phyloP scores from a whole-genome alignment of 2,888 invertebrate species.

The Aphidoletes aphidimyza region DNA sequence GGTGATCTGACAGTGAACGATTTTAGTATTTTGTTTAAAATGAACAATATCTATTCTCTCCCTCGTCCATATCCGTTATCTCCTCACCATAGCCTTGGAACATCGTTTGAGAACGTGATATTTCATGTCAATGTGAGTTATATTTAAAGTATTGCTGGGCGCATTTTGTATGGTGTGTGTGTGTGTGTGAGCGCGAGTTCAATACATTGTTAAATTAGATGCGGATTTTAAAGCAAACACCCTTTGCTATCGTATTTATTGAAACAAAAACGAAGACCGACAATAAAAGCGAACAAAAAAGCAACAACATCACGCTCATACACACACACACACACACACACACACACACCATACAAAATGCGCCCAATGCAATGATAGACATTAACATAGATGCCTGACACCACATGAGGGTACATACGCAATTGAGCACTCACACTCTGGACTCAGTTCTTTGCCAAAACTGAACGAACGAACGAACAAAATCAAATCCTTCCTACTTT shows the following conservation, averaged over 20 bases:
- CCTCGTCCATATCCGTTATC: background rate
- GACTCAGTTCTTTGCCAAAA: too few relatives aligned
- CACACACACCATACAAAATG: background rate
- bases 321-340: background rate
- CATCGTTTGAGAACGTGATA: too few relatives aligned
- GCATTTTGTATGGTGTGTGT: background rate
- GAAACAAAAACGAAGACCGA: background rate
- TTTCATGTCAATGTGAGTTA: too few relatives aligned
- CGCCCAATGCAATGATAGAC: too few relatives aligned
- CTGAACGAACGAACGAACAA: background rate
- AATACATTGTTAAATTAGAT: constrained; percentile 14
- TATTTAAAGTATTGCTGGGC: background rate
- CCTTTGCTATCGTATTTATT: background rate
- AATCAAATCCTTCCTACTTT: background rate
- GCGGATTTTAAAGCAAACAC: constrained; percentile 29
- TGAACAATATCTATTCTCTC: background rate
- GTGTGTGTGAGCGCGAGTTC: background rate
- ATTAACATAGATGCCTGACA: background rate
- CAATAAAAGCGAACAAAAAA: too few relatives aligned
- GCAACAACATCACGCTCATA: too few relatives aligned
- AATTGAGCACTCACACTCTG: background rate
- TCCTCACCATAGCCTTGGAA: too few relatives aligned
- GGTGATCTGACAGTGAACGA: background rate
- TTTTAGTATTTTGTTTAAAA: background rate
- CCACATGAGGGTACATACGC: constrained; percentile 5